Evolutionary conservation across 2,797 vertebrate genomes (phyloP), one percentile per base, ranked within the genome.

Genomic region (Pterois miles): DNA sequence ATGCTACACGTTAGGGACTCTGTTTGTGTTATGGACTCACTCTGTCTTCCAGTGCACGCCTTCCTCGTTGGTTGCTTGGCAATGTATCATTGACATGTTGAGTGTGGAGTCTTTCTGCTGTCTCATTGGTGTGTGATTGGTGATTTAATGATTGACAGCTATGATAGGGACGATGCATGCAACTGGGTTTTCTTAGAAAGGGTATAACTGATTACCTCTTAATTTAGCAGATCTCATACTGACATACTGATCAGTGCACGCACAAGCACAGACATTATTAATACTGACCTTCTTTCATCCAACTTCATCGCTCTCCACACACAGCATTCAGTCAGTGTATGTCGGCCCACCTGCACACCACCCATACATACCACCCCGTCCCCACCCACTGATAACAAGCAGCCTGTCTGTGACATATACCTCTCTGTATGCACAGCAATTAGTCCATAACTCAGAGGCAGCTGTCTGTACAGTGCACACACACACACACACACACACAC

Each of bases 31-130:
- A 11, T 25, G 79, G 76, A 82, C 57, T 82, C 82, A 66, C 80
- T 78, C 82, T 77, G 53, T 81, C 65, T 80, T 82, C 62, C 69
- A 46, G 74, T 87, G 84, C 87, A 90, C 68, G 83, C 48, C 74
- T 74, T 71, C 50, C 25, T 85, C 50, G 71, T 71, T 29, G 50
- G 52, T 65, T 67, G 81, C 89, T 94, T 88, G 87, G 90, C 88
- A 91, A 81, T 86, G 65, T 71, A 78, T 93, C 86, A 84, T 84
- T 88, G 85, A 82, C 83, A 81, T 83, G 76, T 88, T 80, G 78
- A 82, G 71, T 86, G 83, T 85, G 81, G 54, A 66, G 54, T 78
- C 68, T 53, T 50, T 36, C 66, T 76, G 58, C 68, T 71, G 68
- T 78, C 50, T 76, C 50, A 65, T 14, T n/a, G 36, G 65, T 65